Conservation (phyloP, 2,888 invertebrate species). For the Pyrgus malvae region DNA sequence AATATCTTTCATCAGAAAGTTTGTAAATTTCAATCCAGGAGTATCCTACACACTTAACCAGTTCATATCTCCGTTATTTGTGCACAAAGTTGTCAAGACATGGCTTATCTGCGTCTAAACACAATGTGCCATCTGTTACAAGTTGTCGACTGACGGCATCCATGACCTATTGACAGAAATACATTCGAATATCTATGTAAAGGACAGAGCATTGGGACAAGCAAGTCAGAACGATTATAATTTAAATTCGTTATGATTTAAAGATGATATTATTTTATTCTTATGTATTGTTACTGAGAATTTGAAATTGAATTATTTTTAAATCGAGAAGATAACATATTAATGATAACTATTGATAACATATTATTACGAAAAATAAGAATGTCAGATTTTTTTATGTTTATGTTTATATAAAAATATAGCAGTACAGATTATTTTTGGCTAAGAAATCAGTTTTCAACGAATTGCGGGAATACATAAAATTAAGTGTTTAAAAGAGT, state of each 20-base stretch:
- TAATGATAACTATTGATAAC: no score
- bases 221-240: constrained; percentile 28
- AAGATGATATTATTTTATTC: no score
- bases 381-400: no score
- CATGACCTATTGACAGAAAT: constrained; percentile 57
- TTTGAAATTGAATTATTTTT: no score
- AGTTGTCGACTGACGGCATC: constrained; percentile 62
- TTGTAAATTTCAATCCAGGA: no score
- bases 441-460: no score
- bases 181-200: constrained; percentile 32
- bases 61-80: constrained; percentile 3
- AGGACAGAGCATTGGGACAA: constrained; percentile 31
- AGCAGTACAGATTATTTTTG: no score
- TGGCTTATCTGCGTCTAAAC: constrained; percentile 58
- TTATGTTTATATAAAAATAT: background rate
- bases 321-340: no score
- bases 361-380: no score
- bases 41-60: background rate
- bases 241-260: background rate
- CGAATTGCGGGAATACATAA: background rate
- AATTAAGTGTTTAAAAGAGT: background rate
- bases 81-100: constrained; percentile 38
- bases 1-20: no score
- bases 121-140: constrained; percentile 68
- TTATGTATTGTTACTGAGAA: no score